Evolutionary conservation across 2,888 invertebrate genomes (phyloP).

Genomic region (Trissolcus japonicus): DNA sequence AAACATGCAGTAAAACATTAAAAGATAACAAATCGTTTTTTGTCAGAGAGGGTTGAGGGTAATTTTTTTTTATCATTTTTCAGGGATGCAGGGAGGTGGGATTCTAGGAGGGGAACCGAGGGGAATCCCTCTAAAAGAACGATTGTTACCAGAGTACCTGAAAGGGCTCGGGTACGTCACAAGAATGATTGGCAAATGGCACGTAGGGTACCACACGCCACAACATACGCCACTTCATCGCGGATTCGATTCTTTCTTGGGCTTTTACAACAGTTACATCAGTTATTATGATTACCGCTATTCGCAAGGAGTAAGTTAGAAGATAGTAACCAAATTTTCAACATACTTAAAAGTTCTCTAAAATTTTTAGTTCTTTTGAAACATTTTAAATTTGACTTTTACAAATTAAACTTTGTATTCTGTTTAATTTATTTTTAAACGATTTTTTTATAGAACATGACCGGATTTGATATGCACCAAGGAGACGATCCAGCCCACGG

Average conservation of each 20-base stretch:
- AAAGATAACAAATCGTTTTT: not conserved
- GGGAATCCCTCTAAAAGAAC: slow-evolving; percentile 78
- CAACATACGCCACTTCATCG: slow-evolving; percentile 84
- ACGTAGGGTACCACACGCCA: slow-evolving; percentile 78
- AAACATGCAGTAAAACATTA: no score
- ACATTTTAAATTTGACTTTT: not conserved
- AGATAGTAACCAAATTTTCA: no score
- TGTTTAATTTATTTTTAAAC: not conserved
- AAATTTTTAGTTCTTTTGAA: not conserved
- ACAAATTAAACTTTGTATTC: not conserved
- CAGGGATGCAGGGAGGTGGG: slow-evolving; percentile 79
- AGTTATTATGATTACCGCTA: slow-evolving; percentile 87
- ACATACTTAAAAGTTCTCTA: no score
- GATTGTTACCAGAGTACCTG: slow-evolving; percentile 78
- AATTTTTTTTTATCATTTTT: not conserved
- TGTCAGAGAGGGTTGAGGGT: not conserved
- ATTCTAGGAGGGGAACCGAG: slow-evolving; percentile 78
- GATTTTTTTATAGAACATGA: slow-evolving; percentile 72
- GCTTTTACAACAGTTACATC: slow-evolving; percentile 89
- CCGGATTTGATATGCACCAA: slow-evolving; percentile 77
- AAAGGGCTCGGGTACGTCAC: slow-evolving; percentile 78
- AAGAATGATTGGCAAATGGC: slow-evolving; percentile 80
- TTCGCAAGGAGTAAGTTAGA: slow-evolving; percentile 72
- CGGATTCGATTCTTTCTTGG: slow-evolving; percentile 90
- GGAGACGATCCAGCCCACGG: slow-evolving; percentile 75